Conservation (phyloP, 2,888 invertebrate genomes). For the Dione vanillae region DNA sequence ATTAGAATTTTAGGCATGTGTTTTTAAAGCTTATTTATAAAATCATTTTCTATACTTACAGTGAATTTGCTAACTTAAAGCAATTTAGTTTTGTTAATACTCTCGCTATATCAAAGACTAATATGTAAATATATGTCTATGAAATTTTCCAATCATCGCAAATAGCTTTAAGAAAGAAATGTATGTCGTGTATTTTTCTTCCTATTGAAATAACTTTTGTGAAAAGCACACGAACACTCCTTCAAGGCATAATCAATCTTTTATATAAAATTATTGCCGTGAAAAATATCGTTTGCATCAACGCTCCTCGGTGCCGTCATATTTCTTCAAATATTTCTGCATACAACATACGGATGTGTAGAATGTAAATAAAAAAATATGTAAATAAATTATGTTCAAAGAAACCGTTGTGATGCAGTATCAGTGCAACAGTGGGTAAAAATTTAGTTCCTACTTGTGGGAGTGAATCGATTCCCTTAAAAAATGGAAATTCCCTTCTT, state of each 20-base stretch:
- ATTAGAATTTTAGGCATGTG: too few relatives aligned
- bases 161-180: not conserved
- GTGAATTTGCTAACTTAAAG: too few relatives aligned
- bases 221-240: constrained; percentile 42
- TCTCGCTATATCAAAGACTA: not conserved
- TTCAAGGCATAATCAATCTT: constrained; percentile 54
- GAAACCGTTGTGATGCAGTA: too few relatives aligned
- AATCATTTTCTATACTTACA: too few relatives aligned
- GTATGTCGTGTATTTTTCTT: constrained; percentile 3
- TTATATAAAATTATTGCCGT: constrained; percentile 53
- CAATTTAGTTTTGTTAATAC: too few relatives aligned
- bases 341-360: constrained; percentile 45
- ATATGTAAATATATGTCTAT: not conserved
- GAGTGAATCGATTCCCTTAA: too few relatives aligned
- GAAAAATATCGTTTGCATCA: constrained; percentile 56
- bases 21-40: too few relatives aligned
- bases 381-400: too few relatives aligned
- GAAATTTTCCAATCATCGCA: not conserved
- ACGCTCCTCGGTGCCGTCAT: constrained; percentile 50
- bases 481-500: too few relatives aligned
- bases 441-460: too few relatives aligned
- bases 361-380: too few relatives aligned
- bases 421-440: too few relatives aligned
- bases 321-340: constrained; percentile 49
- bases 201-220: constrained; percentile 5